Percentiles rank a stretch among this genome's conserved stretches.
Conservation (phyloP, 2,113 vertebrate species). For the Aptenodytes forsteri region DNA sequence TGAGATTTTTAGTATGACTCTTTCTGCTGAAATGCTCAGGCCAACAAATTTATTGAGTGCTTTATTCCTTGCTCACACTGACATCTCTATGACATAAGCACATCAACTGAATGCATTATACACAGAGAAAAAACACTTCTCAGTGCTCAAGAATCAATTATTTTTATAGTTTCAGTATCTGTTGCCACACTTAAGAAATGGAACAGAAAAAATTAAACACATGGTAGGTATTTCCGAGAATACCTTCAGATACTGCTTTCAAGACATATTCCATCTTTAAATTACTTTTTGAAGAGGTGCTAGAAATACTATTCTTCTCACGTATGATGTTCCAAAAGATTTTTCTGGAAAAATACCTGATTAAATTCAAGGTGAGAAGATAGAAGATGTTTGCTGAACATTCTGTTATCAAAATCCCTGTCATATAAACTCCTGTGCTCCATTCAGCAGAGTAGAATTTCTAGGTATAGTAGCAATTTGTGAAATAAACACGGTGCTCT, state of each 20-base stretch:
- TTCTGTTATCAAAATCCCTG: not conserved
- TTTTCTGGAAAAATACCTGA: not conserved
- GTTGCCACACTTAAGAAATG: not conserved
- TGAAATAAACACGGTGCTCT: not conserved
- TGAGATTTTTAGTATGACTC: not conserved
- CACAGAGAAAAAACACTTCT: not conserved
- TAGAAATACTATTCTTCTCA: not conserved
- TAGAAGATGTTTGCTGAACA: not conserved
- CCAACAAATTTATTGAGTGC: not conserved
- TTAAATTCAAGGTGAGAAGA: not conserved
- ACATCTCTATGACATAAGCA: not conserved
- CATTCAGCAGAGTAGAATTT: not conserved
- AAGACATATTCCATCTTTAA: not conserved
- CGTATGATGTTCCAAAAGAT: not conserved
- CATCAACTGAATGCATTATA: not conserved
- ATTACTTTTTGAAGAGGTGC: not conserved
- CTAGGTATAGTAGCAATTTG: not conserved
- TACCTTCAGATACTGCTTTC: not conserved
- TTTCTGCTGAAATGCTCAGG: not conserved
- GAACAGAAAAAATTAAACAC: slow-evolving; percentile 3
- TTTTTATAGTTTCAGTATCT: not conserved
- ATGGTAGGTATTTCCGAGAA: not conserved
- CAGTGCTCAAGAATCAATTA: not conserved
- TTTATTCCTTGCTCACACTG: not conserved
- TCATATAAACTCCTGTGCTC: not conserved